phyloP scores from a whole-genome alignment of 1,140 invertebrate genomes.

The Teleopsis dalmanni region DNA sequence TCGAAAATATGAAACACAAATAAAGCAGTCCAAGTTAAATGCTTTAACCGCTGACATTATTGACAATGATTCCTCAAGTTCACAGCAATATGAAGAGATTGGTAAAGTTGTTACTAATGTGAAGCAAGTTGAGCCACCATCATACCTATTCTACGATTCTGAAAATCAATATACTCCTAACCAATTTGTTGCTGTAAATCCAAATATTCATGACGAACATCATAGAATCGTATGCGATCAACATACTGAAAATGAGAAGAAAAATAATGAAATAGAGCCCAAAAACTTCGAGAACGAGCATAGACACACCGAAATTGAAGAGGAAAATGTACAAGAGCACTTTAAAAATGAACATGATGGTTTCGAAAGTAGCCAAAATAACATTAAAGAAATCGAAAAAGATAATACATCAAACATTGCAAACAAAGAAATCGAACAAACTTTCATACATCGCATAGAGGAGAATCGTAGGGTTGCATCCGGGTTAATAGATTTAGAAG shows the following conservation, averaged over 20 bases:
- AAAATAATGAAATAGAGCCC: slow-evolving; percentile 11
- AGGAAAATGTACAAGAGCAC: slow-evolving; percentile 16
- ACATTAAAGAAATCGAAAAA: not conserved
- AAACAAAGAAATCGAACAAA: not conserved
- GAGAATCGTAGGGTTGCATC: not conserved
- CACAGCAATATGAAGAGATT: too few relatives aligned
- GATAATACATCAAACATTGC: not conserved
- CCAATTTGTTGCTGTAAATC: too few relatives aligned
- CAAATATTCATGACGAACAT: too few relatives aligned
- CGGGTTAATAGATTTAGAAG: slow-evolving; percentile 14
- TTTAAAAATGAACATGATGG: slow-evolving; percentile 8
- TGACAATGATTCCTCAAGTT: too few relatives aligned
- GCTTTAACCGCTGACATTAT: too few relatives aligned
- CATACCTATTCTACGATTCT: too few relatives aligned
- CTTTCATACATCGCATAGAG: not conserved
- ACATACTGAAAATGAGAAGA: slow-evolving; percentile 22
- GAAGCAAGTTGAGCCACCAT: too few relatives aligned
- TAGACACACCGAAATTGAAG: slow-evolving; percentile 15
- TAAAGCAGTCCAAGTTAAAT: too few relatives aligned
- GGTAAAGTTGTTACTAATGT: too few relatives aligned
- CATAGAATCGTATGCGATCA: too few relatives aligned
- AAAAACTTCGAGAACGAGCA: slow-evolving; percentile 9
- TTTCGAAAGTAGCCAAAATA: slow-evolving; percentile 5
- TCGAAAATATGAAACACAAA: slow-evolving; percentile 21
- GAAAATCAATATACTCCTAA: too few relatives aligned